These are phyloP conservation scores for Myotis vivesi DNA, from an alignment of 2,797 vertebrate species.

Conservation along the genomic window DNA sequence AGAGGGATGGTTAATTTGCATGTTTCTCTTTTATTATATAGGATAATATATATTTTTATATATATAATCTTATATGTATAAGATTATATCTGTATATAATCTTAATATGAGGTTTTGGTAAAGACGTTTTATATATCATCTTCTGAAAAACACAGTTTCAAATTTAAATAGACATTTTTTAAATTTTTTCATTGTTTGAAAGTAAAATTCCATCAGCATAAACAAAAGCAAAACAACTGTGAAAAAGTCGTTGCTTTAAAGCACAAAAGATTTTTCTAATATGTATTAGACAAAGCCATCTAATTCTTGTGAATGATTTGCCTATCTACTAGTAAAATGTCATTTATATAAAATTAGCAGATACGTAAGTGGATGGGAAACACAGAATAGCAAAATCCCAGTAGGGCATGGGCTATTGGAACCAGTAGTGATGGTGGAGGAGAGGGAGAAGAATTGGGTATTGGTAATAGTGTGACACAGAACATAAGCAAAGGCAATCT, in stretches of 20 bases:
- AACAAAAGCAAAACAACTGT: neutral
- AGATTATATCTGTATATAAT: neutral
- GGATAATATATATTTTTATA: too few species aligned
- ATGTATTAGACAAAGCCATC: neutral
- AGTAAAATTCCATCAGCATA: slow-evolving; percentile 3
- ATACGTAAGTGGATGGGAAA: neutral
- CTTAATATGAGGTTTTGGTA: neutral
- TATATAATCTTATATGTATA: too few species aligned
- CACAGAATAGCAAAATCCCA: neutral
- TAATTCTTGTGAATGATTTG: neutral
- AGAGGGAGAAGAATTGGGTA: rapidly evolving
- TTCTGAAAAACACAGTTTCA: neutral
- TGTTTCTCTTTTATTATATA: too few species aligned
- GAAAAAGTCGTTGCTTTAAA: neutral
- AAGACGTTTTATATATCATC: neutral
- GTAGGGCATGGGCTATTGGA: neutral
- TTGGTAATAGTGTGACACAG: neutral
- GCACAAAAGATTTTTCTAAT: neutral
- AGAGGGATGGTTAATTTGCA: too few species aligned
- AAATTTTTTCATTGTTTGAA: slow-evolving; percentile 35
- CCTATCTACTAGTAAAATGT: neutral
- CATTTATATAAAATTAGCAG: neutral
- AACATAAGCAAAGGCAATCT: neutral
- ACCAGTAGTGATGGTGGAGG: neutral
- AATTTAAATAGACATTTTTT: neutral